A percentile compares a stretch with the other conserved stretches of the same genome.
These are phyloP conservation scores for Cataglyphis albicans DNA, from an alignment of 2,888 invertebrate species.

Conservation along the genomic window DNA sequence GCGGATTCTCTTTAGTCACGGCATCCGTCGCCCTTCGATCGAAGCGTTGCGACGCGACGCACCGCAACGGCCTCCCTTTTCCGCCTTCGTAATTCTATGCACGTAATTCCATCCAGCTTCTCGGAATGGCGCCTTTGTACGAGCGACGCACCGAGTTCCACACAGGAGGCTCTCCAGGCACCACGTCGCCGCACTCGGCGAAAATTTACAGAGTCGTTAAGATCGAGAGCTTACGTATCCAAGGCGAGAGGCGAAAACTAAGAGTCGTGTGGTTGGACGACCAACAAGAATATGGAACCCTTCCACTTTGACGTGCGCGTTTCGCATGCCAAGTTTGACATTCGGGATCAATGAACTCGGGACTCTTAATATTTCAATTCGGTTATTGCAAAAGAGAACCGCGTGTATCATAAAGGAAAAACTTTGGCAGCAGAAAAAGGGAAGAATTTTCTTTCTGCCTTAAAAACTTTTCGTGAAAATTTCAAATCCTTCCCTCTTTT, in stretches of 20 bases:
- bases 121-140: conserved; percentile 64
- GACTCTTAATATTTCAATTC: conserved; percentile 18
- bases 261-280: conserved; percentile 14
- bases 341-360: conserved; percentile 15
- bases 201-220: conserved; percentile 55
- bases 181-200: conserved; percentile 24
- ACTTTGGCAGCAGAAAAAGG: not conserved
- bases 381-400: not conserved
- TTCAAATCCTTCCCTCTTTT: not conserved
- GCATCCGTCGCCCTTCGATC: conserved; percentile 66
- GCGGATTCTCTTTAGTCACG: conserved; percentile 72
- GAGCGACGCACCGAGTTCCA: conserved; percentile 18
- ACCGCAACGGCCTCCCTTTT: conserved; percentile 17
- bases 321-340: conserved; percentile 31
- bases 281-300: conserved; percentile 5
- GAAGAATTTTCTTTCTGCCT: not conserved
- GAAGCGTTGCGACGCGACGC: conserved; percentile 32
- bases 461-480: conserved; percentile 17
- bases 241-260: conserved; percentile 36
- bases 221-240: conserved; percentile 43
- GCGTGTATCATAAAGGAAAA: not conserved
- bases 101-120: conserved; percentile 69
- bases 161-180: conserved; percentile 16
- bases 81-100: conserved; percentile 68
- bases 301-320: conserved; percentile 4